Evolutionary conservation across 2,113 vertebrate species (phyloP).

Genomic region (Spea multiplicata): DNA sequence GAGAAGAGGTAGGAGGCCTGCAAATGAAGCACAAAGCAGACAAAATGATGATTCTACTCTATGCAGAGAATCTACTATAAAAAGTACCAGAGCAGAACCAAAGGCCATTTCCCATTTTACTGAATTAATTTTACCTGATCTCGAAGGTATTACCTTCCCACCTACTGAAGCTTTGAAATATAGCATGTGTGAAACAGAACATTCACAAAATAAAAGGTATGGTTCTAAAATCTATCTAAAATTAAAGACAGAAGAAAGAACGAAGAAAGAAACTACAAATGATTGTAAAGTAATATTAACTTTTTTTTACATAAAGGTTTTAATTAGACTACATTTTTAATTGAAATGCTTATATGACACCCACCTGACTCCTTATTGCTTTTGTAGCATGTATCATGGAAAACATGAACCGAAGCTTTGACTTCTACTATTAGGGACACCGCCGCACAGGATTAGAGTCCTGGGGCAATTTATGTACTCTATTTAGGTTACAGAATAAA

Average conservation of each 20-base stretch:
- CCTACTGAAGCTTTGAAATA: slow-evolving; percentile 49
- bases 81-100: slow-evolving; percentile 60
- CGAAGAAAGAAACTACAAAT: not conserved
- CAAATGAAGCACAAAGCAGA: slow-evolving; percentile 50
- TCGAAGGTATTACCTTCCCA: slow-evolving; percentile 50
- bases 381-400: no score
- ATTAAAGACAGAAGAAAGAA: slow-evolving; percentile 3
- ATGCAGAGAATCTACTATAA: slow-evolving; percentile 56
- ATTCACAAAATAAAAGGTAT: slow-evolving; percentile 8
- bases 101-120: slow-evolving; percentile 56
- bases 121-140: slow-evolving; percentile 58
- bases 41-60: slow-evolving; percentile 53
- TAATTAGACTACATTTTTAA: no score
- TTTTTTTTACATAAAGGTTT: no score
- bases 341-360: no score
- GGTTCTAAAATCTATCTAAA: slow-evolving; percentile 28
- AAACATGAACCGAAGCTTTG: no score
- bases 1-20: slow-evolving; percentile 51
- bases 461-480: no score
- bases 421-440: no score
- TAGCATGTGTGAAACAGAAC: slow-evolving; percentile 15
- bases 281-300: no score
- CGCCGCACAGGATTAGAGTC: no score
- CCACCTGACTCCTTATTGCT: no score
- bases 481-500: no score